A percentile compares a stretch with the other conserved stretches of the same genome.
phyloP scores from a whole-genome alignment of 30 jellyfish, hydroid and myxozoan genomes.

The Pelagia noctiluca region DNA sequence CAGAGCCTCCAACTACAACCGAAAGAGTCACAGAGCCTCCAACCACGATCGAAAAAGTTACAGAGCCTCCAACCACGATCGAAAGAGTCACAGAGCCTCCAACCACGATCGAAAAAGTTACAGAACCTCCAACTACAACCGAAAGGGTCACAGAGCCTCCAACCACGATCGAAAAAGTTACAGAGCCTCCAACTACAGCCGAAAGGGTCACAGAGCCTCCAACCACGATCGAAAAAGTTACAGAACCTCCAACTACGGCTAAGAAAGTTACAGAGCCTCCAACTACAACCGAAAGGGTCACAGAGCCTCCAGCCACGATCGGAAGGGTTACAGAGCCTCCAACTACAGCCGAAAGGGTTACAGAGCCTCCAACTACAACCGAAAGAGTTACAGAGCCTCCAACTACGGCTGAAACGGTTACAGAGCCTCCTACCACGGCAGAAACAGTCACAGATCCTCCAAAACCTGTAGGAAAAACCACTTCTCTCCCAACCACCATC shows the following conservation, averaged over 20 bases:
- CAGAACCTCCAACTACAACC: constrained; percentile 2
- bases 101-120: background rate
- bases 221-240: background rate
- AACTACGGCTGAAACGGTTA: constrained; percentile 10
- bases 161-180: background rate
- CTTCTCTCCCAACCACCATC: constrained; percentile 11
- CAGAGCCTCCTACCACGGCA: constrained; percentile 13
- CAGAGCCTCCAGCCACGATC: background rate
- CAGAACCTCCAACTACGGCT: background rate
- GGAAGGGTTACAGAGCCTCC: constrained; percentile 19
- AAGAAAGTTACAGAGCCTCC: constrained; percentile 11
- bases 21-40: constrained; percentile 3
- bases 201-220: constrained; percentile 1
- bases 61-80: background rate
- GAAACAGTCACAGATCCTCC: no score
- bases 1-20: constrained; percentile 2
- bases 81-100: constrained; percentile 2
- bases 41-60: background rate
- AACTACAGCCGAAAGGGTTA: background rate
- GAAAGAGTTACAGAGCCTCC: constrained; percentile 1
- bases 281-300: constrained; percentile 8
- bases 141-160: constrained; percentile 6
- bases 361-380: constrained; percentile 20
- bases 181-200: background rate
- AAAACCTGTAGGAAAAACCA: no score